These are phyloP conservation scores for Porites australiensis DNA, from an alignment of 64 coral and sea anemone species.

Conservation along the genomic window DNA sequence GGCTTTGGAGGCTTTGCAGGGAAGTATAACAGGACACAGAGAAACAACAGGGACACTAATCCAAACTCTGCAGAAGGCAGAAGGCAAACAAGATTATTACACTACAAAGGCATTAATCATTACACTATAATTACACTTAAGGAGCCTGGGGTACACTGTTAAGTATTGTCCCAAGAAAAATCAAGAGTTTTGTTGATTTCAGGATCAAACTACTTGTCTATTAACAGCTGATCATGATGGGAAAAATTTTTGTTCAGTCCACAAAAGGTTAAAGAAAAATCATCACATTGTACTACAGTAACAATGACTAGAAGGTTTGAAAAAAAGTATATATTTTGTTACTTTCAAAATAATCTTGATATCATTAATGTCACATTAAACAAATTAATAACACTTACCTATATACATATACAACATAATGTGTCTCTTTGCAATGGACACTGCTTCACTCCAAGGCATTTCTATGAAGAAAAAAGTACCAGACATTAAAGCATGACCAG, in stretches of 20 bases:
- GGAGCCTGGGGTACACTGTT: too few species aligned
- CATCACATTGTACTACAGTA: too few species aligned
- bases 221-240: too few species aligned
- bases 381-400: constrained; percentile 36
- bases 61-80: constrained; percentile 73
- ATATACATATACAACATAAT: constrained; percentile 90
- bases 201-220: too few species aligned
- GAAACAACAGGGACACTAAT: constrained; percentile 69
- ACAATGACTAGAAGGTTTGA: too few species aligned
- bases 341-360: too few species aligned
- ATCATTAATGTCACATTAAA: not conserved
- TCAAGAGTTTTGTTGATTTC: too few species aligned
- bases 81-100: too few species aligned
- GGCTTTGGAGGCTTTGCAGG: constrained; percentile 92
- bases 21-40: constrained; percentile 87
- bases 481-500: not conserved
- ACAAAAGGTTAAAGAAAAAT: too few species aligned
- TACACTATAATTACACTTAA: not conserved
- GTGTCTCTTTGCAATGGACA: constrained; percentile 58
- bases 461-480: not conserved
- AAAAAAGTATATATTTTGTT: too few species aligned
- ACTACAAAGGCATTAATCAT: not conserved
- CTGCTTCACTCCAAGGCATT: constrained; percentile 53
- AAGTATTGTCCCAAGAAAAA: too few species aligned
- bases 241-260: too few species aligned